phyloP scores from a whole-genome alignment of 2,797 vertebrate species.

The Falco biarmicus region DNA sequence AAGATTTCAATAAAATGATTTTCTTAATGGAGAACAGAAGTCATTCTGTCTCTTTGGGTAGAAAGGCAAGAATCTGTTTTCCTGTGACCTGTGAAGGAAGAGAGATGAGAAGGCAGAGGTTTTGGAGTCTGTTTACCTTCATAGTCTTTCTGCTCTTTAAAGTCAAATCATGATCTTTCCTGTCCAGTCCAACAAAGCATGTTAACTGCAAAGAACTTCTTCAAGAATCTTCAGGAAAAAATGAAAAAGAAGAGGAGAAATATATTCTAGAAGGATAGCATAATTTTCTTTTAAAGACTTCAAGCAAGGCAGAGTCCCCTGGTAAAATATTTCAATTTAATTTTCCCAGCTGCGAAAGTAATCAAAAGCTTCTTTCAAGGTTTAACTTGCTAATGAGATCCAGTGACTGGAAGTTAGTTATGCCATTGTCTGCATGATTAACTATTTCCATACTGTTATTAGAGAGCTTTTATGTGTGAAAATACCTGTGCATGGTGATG shows the following conservation, averaged over 20 bases:
- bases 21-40: not conserved
- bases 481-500: slow-evolving; percentile 6
- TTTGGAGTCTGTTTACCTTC: not conserved
- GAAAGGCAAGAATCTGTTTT: not conserved
- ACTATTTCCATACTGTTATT: slow-evolving; percentile 54
- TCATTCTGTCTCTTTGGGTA: not conserved
- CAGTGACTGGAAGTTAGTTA: slow-evolving; percentile 59
- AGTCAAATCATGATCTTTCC: not conserved
- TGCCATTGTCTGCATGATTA: slow-evolving; percentile 53
- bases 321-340: slow-evolving; percentile 57
- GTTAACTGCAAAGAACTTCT: not conserved
- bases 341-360: slow-evolving; percentile 53
- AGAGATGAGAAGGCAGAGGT: not conserved
- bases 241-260: not conserved
- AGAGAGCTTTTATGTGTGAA: slow-evolving; percentile 30
- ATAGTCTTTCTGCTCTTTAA: not conserved
- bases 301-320: slow-evolving; percentile 15
- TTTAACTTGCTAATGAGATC: slow-evolving; percentile 65
- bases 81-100: not conserved
- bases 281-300: slow-evolving; percentile 39
- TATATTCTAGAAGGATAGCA: not conserved
- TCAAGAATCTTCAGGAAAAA: not conserved
- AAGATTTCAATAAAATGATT: not conserved
- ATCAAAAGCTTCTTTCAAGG: slow-evolving; percentile 65
- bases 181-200: not conserved